Base-by-base conservation (phyloP, 2,888 invertebrate species). In the Eubasilissa splendida region DNA sequence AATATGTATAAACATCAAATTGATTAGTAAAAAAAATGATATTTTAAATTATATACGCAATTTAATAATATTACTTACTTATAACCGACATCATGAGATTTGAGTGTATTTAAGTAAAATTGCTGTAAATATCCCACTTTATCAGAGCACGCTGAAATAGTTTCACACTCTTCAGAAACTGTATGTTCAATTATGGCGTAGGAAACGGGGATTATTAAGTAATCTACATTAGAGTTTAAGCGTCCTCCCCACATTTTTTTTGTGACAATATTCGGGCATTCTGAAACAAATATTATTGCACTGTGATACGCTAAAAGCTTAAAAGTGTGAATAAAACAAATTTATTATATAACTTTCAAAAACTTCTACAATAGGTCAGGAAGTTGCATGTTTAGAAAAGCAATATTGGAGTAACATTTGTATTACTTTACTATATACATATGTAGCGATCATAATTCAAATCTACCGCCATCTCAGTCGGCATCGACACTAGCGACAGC, bases 201-300 rank as follows among this genome's bases (percentile, higher is more conserved):
- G 66, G 87, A 86, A 1, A 91, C 85, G 8, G 91, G 91, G 22
- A 89, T 85, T 33, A 88, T 87, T 82, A 90, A 87, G 84, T 92
- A 93, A 77, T 90, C 88, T 1, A 92, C 85, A 1, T 86, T 85
- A 10, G 80, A 84, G 0, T 91, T 85, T 7, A 85, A 84, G 76
- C 86, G 86, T 0, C 88, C 92, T 50, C 89, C 91, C 93, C 93
- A 94, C 81, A 89, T 87, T 0, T 85, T 85, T 84, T 90, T 89
- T 3, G 88, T 85, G 60, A 92, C 87, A 56, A 93, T 90, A 60
- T 86, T 86, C 12, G 83, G 83, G 65, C 83, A 83, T 56, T 82
- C 83, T 83, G 63, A 10, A 80, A 77, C n/a, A 77, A 76, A 63
- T 58, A 22, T 22, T 1, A 1, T 22, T 22, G 22, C 22, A 22